These are phyloP conservation scores for Aromia moschata DNA, from an alignment of 2,888 invertebrate genomes.

Conservation along the genomic window DNA sequence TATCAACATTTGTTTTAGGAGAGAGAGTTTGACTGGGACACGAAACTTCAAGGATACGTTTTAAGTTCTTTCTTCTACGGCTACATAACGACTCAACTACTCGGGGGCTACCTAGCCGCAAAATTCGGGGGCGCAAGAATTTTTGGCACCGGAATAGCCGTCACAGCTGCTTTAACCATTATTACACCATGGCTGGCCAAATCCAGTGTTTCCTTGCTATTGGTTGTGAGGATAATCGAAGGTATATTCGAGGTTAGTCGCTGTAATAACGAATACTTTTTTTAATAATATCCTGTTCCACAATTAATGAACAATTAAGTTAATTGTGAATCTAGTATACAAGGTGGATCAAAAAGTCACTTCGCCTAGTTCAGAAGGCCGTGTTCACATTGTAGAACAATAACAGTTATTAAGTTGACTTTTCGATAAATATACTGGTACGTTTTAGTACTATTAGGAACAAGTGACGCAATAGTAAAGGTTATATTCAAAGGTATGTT, in stretches of 20 bases:
- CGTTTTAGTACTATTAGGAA: too few relatives aligned
- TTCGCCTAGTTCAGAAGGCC: too few relatives aligned
- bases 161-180: slow-evolving; percentile 81
- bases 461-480: too few relatives aligned
- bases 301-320: too few relatives aligned
- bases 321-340: too few relatives aligned
- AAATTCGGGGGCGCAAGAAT: slow-evolving; percentile 87
- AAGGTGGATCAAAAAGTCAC: too few relatives aligned
- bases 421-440: too few relatives aligned
- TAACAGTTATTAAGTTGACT: too few relatives aligned
- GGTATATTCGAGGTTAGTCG: slow-evolving; percentile 57
- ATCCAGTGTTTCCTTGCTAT: slow-evolving; percentile 73
- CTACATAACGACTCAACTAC: slow-evolving; percentile 83
- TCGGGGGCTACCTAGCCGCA: slow-evolving; percentile 85
- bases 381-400: too few relatives aligned
- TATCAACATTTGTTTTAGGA: slow-evolving; percentile 65
- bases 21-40: slow-evolving; percentile 85
- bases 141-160: slow-evolving; percentile 80
- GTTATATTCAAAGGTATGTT: too few relatives aligned
- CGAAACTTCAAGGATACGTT: slow-evolving; percentile 79
- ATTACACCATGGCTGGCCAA: slow-evolving; percentile 82
- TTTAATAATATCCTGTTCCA: too few relatives aligned
- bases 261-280: too few relatives aligned
- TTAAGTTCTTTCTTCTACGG: slow-evolving; percentile 91
- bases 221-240: slow-evolving; percentile 70